Conservation (phyloP, 2,888 invertebrate genomes). For the Drosophila flavopinicola region DNA sequence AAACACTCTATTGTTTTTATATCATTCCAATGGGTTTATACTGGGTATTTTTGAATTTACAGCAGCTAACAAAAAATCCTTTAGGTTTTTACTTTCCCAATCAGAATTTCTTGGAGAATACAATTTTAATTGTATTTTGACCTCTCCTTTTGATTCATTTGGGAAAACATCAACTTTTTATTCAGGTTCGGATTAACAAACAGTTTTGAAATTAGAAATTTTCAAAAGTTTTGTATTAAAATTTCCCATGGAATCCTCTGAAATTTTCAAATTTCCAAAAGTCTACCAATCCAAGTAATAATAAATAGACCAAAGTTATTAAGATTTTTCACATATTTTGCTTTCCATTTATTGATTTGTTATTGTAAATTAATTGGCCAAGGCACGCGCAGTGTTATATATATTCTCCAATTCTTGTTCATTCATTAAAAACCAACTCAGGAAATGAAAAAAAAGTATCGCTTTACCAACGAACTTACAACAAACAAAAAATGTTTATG, state of each 20-base stretch:
- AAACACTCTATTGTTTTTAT: conserved; percentile 22
- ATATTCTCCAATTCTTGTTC: conserved; percentile 18
- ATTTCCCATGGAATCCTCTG: too few species aligned
- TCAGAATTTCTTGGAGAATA: too few species aligned
- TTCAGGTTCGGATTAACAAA: too few species aligned
- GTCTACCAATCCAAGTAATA: background rate
- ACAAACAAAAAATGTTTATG: conserved; percentile 50
- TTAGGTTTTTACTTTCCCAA: too few species aligned
- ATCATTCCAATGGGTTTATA: background rate
- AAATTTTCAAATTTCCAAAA: too few species aligned
- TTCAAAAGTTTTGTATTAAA: too few species aligned
- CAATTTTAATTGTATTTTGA: too few species aligned
- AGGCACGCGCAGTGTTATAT: conserved; percentile 64
- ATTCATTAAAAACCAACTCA: conserved; percentile 44
- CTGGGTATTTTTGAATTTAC: background rate
- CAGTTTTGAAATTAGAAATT: too few species aligned
- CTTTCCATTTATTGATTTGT: conserved; percentile 72
- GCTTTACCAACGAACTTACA: conserved; percentile 61
- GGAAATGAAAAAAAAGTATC: conserved; percentile 49
- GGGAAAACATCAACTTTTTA: too few species aligned
- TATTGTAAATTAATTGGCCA: conserved; percentile 74
- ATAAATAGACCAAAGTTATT: background rate
- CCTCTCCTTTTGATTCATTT: too few species aligned
- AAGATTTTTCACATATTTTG: conserved; percentile 42
- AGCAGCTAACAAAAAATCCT: too few species aligned